A percentile compares a stretch with the other conserved stretches of the same genome.
phyloP scores from a whole-genome alignment of 1,140 invertebrate genomes.

The Thaumatotibia leucotreta region DNA sequence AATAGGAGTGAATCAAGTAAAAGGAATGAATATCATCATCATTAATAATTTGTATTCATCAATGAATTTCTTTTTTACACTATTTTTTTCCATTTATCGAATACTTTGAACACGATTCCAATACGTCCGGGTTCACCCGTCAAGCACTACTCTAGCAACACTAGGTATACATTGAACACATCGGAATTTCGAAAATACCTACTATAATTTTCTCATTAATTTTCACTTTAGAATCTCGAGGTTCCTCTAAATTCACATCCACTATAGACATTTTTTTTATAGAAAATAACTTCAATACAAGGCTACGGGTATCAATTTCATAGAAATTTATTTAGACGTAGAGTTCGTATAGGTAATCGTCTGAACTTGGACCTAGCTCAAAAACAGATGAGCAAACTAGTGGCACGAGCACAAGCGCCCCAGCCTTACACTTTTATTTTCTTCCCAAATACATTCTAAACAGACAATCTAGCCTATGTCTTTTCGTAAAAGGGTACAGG shows the following conservation, averaged over 20 bases:
- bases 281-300: constrained; percentile 14
- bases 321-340: constrained; percentile 13
- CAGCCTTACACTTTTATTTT: neutral
- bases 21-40: neutral
- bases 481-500: neutral
- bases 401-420: neutral
- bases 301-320: constrained; percentile 15
- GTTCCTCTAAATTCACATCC: constrained; percentile 7
- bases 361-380: neutral
- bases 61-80: constrained; percentile 9
- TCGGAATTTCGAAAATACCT: constrained; percentile 43
- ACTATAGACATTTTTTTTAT: constrained; percentile 10
- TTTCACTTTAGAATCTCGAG: constrained; percentile 25
- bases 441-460: neutral
- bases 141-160: constrained; percentile 60
- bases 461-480: neutral
- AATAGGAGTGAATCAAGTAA: neutral
- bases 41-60: neutral
- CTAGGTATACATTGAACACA: constrained; percentile 71
- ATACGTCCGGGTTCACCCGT: constrained; percentile 37
- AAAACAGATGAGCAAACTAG: neutral
- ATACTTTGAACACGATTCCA: constrained; percentile 47
- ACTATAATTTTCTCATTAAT: constrained; percentile 20
- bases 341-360: neutral
- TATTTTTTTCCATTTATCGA: neutral